Conservation (phyloP, 2,888 invertebrate genomes). For the Crepidodera aurea region DNA sequence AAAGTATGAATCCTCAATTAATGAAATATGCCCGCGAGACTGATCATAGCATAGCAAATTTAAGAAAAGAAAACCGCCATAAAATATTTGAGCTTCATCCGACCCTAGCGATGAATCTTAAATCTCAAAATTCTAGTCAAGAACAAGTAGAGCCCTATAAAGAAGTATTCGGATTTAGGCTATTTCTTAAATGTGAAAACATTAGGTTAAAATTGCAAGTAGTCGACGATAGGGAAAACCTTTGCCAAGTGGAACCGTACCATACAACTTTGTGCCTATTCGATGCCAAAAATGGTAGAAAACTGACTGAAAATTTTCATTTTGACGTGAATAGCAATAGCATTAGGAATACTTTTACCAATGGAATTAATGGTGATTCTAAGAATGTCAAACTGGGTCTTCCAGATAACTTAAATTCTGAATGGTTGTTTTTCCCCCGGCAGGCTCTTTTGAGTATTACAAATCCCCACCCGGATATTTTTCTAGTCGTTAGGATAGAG, state of each 20-base stretch:
- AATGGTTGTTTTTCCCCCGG: constrained; percentile 73
- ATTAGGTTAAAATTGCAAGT: constrained; percentile 82
- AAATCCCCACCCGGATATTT: constrained; percentile 90
- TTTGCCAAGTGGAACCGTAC: constrained; percentile 90
- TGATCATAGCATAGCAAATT: constrained; percentile 83
- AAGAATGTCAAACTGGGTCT: constrained; percentile 67
- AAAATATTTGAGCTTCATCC: constrained; percentile 80
- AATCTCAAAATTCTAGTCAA: constrained; percentile 55
- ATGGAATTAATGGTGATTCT: constrained; percentile 49
- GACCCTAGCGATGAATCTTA: constrained; percentile 64
- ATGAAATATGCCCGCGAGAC: constrained; percentile 92
- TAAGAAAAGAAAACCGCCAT: constrained; percentile 81
- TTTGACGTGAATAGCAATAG: constrained; percentile 84
- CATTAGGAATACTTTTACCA: constrained; percentile 68
- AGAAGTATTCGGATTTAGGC: constrained; percentile 87
- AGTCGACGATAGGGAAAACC: constrained; percentile 76
- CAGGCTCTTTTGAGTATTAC: constrained; percentile 90
- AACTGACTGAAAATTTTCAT: constrained; percentile 93
- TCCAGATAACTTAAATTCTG: constrained; percentile 72
- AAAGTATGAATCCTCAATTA: constrained; percentile 91
- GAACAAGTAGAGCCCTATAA: constrained; percentile 75
- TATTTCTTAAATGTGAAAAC: constrained; percentile 83
- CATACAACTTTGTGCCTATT: constrained; percentile 88
- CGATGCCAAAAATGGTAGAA: constrained; percentile 86
- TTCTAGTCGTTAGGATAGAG: constrained; percentile 90